phyloP scores from a whole-genome alignment of 2,113 vertebrate species.

The Callospermophilus lateralis region DNA sequence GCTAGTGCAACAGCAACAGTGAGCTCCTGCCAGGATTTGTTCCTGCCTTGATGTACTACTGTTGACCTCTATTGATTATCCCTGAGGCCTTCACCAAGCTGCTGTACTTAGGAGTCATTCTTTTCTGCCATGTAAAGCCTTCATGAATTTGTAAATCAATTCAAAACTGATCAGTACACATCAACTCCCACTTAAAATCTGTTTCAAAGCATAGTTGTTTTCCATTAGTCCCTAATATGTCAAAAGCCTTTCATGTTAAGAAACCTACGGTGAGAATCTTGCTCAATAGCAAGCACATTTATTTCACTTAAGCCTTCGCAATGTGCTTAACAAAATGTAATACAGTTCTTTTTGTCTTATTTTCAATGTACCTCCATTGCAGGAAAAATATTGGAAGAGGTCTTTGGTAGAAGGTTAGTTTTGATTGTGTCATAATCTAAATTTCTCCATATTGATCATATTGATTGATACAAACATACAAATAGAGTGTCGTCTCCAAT shows the following conservation, averaged over 20 bases:
- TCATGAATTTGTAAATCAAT: constrained; percentile 63
- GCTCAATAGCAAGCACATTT: constrained; percentile 10
- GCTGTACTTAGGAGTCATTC: not conserved
- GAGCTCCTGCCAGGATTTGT: not conserved
- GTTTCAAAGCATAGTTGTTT: constrained; percentile 8
- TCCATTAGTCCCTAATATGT: constrained; percentile 44
- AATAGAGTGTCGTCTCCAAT: not conserved
- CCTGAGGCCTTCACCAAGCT: not conserved
- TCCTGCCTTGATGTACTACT: not conserved
- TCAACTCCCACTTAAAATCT: constrained; percentile 54
- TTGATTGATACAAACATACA: not conserved
- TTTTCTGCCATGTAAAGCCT: constrained; percentile 40
- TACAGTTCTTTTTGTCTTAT: not conserved
- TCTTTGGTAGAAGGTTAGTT: not conserved
- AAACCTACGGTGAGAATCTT: not conserved
- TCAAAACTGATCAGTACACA: constrained; percentile 59
- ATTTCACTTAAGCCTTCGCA: constrained; percentile 26
- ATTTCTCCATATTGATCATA: constrained; percentile 19
- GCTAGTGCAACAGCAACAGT: not conserved
- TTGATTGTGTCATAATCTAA: not conserved
- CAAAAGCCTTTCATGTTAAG: constrained; percentile 30
- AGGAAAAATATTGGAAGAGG: not conserved
- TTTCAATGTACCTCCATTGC: constrained; percentile 45
- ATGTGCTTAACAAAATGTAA: constrained; percentile 49
- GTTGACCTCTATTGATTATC: not conserved